These are phyloP conservation scores for Tyrannus savana DNA, from an alignment of 2,113 vertebrate genomes.

Conservation along the genomic window DNA sequence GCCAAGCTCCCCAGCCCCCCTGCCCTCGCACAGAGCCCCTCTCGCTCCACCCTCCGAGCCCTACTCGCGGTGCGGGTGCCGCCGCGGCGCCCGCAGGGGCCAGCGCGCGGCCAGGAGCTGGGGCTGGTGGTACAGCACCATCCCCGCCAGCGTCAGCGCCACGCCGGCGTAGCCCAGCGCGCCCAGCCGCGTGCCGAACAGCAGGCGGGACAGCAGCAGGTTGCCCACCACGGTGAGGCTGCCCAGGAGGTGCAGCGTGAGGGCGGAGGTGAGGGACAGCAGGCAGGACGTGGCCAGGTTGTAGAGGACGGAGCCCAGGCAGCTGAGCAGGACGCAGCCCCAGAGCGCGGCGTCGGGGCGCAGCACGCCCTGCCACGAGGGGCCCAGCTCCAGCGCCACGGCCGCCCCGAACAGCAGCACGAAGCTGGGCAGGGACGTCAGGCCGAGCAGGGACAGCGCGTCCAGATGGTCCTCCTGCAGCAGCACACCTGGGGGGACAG, in stretches of 20 bases:
- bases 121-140: slow-evolving; percentile 94
- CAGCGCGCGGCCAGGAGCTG: slow-evolving; percentile 80
- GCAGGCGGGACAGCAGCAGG: slow-evolving; percentile 87
- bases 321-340: slow-evolving; percentile 92
- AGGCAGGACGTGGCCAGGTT: slow-evolving; percentile 94
- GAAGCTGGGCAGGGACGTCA: slow-evolving; percentile 95
- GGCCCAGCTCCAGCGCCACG: slow-evolving; percentile 86
- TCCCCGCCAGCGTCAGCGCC: slow-evolving; percentile 85
- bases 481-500: slow-evolving; percentile 80
- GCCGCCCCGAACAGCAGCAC: slow-evolving; percentile 88
- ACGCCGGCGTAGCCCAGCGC: slow-evolving; percentile 89
- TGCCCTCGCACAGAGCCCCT: background rate
- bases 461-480: slow-evolving; percentile 92
- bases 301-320: slow-evolving; percentile 93
- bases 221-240: slow-evolving; percentile 93
- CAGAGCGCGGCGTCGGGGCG: slow-evolving; percentile 83
- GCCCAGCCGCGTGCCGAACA: slow-evolving; percentile 87
- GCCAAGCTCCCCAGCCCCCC: background rate
- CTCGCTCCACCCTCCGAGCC: accelerated
- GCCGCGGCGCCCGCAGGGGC: background rate
- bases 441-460: slow-evolving; percentile 88
- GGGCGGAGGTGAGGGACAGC: slow-evolving; percentile 93
- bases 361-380: slow-evolving; percentile 75
- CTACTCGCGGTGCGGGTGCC: background rate
- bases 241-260: slow-evolving; percentile 94